Percentiles rank a stretch among this genome's conserved stretches.
phyloP scores from a whole-genome alignment of 2,113 vertebrate species.

The Tragelaphus buxtoni region DNA sequence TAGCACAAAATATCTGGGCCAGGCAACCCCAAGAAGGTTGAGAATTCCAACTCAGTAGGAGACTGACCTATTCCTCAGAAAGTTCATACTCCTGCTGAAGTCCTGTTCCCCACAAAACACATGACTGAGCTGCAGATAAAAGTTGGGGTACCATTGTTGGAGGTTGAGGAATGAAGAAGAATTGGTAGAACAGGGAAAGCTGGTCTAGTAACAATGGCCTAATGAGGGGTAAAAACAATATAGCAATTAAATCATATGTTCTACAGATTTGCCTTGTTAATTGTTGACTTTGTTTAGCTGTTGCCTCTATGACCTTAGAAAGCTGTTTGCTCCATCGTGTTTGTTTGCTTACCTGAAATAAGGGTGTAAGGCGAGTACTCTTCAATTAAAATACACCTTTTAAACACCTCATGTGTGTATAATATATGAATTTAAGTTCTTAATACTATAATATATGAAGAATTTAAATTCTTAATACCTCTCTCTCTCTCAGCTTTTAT shows the following conservation, averaged over 20 bases:
- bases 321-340: not conserved
- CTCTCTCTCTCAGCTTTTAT: not conserved
- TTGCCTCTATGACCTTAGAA: not conserved
- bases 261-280: not conserved
- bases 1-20: slow-evolving; percentile 42
- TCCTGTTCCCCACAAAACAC: slow-evolving; percentile 3
- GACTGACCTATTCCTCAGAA: slow-evolving; percentile 23
- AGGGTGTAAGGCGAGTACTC: not conserved
- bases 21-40: slow-evolving; percentile 44
- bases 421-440: not conserved
- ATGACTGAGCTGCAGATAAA: slow-evolving; percentile 16
- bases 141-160: not conserved
- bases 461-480: not conserved
- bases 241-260: not conserved
- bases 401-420: not conserved
- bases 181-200: not conserved
- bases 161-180: not conserved
- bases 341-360: not conserved
- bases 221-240: not conserved
- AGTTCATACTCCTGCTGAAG: slow-evolving; percentile 4
- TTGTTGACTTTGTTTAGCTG: not conserved
- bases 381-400: slow-evolving; percentile 10
- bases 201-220: not conserved
- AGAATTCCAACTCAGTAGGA: slow-evolving; percentile 52
- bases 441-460: not conserved